Evolutionary conservation across 1,140 invertebrate species (phyloP).

Genomic region (Diorhabda elongata): DNA sequence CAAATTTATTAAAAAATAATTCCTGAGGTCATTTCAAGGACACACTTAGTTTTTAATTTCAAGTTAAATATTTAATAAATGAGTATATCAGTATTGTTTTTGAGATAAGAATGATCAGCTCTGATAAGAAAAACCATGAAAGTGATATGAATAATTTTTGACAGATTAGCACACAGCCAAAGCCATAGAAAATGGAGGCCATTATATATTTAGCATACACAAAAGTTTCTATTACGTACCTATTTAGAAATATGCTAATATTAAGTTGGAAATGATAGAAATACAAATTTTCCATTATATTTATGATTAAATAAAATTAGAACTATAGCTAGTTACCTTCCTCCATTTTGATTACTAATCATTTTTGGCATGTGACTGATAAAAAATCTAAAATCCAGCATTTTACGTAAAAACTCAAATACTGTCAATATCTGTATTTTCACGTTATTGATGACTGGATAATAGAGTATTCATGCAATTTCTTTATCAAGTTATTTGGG

Average conservation of each 20-base stretch:
- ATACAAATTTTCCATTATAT: constrained; percentile 17
- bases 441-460: constrained; percentile 9
- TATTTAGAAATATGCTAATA: constrained; percentile 39
- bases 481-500: not conserved
- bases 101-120: constrained; percentile 2
- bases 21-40: constrained; percentile 6
- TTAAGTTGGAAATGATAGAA: constrained; percentile 29
- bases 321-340: constrained; percentile 20
- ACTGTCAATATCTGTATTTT: constrained; percentile 11
- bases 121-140: constrained; percentile 13
- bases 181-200: constrained; percentile 22
- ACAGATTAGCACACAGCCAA: constrained; percentile 26
- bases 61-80: constrained; percentile 4
- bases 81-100: constrained; percentile 12
- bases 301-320: constrained; percentile 10
- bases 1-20: not conserved
- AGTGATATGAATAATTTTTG: constrained; percentile 11
- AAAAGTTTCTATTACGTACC: constrained; percentile 13
- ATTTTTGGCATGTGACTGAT: constrained; percentile 12
- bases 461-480: constrained; percentile 3
- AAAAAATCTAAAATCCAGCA: constrained; percentile 12
- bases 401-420: constrained; percentile 11
- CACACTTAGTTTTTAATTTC: constrained; percentile 1
- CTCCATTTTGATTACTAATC: constrained; percentile 10
- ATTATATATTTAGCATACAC: constrained; percentile 20